Evolutionary conservation across 2,797 vertebrate genomes (phyloP).

Genomic region (Sphaeramia orbicularis): DNA sequence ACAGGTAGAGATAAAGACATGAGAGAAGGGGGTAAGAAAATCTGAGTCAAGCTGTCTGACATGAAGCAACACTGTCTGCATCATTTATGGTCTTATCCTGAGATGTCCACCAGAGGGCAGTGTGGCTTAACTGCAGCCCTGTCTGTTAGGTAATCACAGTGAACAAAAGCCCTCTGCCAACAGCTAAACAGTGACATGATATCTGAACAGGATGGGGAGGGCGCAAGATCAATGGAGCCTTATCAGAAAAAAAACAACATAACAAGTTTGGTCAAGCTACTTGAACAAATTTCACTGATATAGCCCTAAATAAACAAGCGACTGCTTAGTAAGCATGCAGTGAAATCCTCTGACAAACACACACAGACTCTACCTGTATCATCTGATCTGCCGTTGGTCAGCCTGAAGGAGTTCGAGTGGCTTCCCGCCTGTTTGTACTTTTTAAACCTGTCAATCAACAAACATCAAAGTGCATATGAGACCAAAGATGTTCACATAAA

Average conservation of each 20-base stretch:
- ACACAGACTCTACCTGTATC: slow-evolving; percentile 90
- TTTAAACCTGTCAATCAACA: slow-evolving; percentile 90
- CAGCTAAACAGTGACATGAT: slow-evolving; percentile 48
- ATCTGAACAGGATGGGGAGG: slow-evolving; percentile 34
- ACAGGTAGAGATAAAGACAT: slow-evolving; percentile 60
- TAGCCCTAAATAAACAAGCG: slow-evolving; percentile 27
- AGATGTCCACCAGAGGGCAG: slow-evolving; percentile 77
- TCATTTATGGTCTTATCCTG: slow-evolving; percentile 8
- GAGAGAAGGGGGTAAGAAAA: slow-evolving; percentile 38
- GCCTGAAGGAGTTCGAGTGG: slow-evolving; percentile 96
- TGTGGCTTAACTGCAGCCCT: slow-evolving; percentile 46
- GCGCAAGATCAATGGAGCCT: slow-evolving; percentile 57
- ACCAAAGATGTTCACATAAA: neutral
- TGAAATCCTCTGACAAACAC: slow-evolving; percentile 15
- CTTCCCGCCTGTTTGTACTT: slow-evolving; percentile 99
- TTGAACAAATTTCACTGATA: slow-evolving; percentile 31
- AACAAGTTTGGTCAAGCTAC: slow-evolving; percentile 47
- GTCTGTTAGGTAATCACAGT: slow-evolving; percentile 68
- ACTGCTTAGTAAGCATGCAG: neutral
- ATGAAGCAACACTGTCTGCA: slow-evolving; percentile 26
- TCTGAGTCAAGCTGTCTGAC: slow-evolving; percentile 14
- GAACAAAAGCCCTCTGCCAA: slow-evolving; percentile 66
- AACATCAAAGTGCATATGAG: slow-evolving; percentile 49
- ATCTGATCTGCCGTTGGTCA: slow-evolving; percentile 94
- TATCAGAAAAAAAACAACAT: slow-evolving; percentile 31